phyloP scores from a whole-genome alignment of 2,113 vertebrate genomes.

The Xiphias gladius region DNA sequence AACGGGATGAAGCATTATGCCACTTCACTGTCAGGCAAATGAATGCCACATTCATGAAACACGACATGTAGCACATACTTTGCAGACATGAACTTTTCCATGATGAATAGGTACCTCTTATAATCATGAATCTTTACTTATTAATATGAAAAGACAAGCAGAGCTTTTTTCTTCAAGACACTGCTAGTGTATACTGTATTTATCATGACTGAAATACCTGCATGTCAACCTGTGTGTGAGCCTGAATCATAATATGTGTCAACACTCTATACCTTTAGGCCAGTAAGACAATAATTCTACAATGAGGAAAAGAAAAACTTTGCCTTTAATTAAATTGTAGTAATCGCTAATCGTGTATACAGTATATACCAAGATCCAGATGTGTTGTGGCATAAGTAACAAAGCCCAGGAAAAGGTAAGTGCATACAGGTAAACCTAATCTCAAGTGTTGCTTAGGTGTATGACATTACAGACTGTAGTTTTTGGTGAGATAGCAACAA shows the following conservation, averaged over 20 bases:
- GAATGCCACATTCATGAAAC: constrained; percentile 45
- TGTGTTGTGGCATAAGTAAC: constrained; percentile 29
- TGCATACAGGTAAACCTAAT: constrained; percentile 35
- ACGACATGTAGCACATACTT: constrained; percentile 8
- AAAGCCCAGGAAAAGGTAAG: constrained; percentile 30
- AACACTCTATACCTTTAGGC: neutral
- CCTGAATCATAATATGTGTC: constrained; percentile 19
- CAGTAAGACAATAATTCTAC: neutral
- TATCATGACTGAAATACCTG: neutral
- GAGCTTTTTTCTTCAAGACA: neutral
- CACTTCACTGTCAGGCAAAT: constrained; percentile 51
- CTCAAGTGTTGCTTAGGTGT: constrained; percentile 27
- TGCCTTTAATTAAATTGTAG: constrained; percentile 43
- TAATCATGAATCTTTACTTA: constrained; percentile 8
- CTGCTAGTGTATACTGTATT: neutral
- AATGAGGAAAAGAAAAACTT: neutral
- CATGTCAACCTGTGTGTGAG: neutral
- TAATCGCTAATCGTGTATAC: constrained; percentile 5
- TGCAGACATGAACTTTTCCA: constrained; percentile 19
- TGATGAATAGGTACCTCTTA: neutral
- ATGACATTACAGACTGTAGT: neutral
- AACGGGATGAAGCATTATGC: constrained; percentile 55
- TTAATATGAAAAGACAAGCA: neutral
- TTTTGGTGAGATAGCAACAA: constrained; percentile 7
- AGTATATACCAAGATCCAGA: constrained; percentile 16